These are phyloP conservation scores for Hemaris fuciformis DNA, from an alignment of 2,888 invertebrate species.

Conservation along the genomic window DNA sequence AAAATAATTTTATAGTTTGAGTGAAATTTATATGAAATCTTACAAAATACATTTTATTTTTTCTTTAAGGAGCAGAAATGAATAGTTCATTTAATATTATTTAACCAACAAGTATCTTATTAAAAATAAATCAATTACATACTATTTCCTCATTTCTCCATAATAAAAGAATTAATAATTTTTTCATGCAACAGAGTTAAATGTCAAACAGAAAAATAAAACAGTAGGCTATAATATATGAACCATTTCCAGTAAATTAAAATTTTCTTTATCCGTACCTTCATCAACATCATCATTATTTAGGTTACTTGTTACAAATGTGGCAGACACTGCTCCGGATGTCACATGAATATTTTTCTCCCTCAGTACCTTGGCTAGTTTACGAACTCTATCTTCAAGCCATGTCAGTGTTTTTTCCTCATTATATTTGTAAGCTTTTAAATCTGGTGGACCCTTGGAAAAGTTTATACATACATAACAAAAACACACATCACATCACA, in stretches of 20 bases:
- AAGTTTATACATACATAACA: neutral
- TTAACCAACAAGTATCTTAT: no score
- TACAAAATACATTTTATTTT: neutral
- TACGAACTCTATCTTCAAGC: slow-evolving; percentile 87
- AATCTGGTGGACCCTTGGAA: slow-evolving; percentile 82
- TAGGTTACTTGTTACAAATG: slow-evolving; percentile 85
- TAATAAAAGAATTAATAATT: no score
- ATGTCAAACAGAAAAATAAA: no score
- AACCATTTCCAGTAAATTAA: no score
- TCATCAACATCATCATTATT: slow-evolving; percentile 80
- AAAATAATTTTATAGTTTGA: slow-evolving; percentile 15
- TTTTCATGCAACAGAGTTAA: no score
- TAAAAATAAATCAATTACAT: no score
- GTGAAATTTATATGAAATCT: neutral
- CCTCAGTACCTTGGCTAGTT: slow-evolving; percentile 83
- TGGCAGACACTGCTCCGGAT: slow-evolving; percentile 87
- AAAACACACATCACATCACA: neutral
- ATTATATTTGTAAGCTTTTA: slow-evolving; percentile 91
- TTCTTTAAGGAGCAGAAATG: neutral
- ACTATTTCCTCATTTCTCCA: no score
- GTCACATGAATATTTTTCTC: slow-evolving; percentile 88
- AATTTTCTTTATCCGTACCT: slow-evolving; percentile 48
- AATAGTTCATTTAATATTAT: no score
- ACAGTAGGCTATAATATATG: no score
- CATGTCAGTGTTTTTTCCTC: slow-evolving; percentile 88